Evolutionary conservation across 2,888 invertebrate genomes (phyloP), one percentile per base, ranked within the genome.

Genomic region (Oasisia sp.): DNA sequence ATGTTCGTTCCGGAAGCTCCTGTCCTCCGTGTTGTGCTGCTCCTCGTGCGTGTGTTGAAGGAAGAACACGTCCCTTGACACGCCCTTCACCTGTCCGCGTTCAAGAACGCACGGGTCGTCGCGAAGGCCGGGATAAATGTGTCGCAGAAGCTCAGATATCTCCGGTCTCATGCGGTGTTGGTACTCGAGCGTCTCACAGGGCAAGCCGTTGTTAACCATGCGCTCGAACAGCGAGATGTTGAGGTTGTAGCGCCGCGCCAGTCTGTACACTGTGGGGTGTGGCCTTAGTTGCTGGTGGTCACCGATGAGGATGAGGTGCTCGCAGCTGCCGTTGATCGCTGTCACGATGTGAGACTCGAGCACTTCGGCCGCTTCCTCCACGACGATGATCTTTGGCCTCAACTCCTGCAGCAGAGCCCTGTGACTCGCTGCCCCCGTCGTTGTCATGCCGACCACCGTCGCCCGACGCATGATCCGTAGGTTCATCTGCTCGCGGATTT

Each of bases 361-460:
- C 0, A 98, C 98, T 96, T 98, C 98, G 0, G 98, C 98, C 0
- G 98, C 98, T 96, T 99, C 99, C 96, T 99, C 98, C 0, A 98
- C 98, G 32, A 97, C 95, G 5, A 97, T 95, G 91, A 97, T 96
- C 32, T 94, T 94, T n/a, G 96, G 96, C 11, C 95, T 93, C 56
- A 97, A 94, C 38, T 94, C 93, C 91, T 95, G 94, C 58, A 96
- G 94, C 7, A 96, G 92, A n/a, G 93, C 89, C 32, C 95, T 95
- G 92, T 95, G 95, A 91, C 94, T 93, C 7, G 96, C 96, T 50
- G 96, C 96, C 14, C 95, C 95, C 0, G 96, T 96, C 50, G 96
- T 96, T 44, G 96, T 96, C 95, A 96, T 95, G 45, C 95, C 96
- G 92, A 96, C 94, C 0, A 96, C 94, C 38, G 94, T 93, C 0